Conservation (phyloP, 2,113 vertebrate species). For the Strix aluco region DNA sequence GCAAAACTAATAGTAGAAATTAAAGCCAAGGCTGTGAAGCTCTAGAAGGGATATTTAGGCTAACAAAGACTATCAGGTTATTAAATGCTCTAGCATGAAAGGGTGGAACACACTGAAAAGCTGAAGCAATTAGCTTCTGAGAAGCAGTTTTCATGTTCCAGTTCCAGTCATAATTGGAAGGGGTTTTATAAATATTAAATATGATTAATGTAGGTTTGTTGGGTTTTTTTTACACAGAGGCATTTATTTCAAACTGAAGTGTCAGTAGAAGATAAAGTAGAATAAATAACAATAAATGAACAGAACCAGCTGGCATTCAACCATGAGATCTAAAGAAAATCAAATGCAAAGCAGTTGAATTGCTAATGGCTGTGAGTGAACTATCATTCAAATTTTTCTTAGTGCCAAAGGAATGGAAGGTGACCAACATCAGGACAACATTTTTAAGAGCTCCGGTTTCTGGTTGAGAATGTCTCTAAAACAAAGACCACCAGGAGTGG, state of each 20-base stretch:
- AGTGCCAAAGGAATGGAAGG: background rate
- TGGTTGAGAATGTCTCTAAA: background rate
- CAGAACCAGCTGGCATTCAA: conserved; percentile 31
- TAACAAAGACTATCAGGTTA: background rate
- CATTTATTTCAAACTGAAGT: background rate
- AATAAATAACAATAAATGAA: conserved; percentile 54
- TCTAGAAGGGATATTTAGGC: background rate
- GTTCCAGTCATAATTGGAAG: conserved; percentile 6
- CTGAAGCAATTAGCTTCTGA: background rate
- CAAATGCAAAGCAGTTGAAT: conserved; percentile 24
- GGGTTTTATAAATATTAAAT: conserved; percentile 37
- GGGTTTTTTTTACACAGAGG: background rate
- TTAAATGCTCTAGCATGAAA: conserved; percentile 9
- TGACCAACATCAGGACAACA: background rate
- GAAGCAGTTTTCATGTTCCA: conserved; percentile 26
- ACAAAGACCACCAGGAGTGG: background rate
- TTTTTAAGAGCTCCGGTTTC: background rate
- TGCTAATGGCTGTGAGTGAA: conserved; percentile 10
- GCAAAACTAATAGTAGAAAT: background rate
- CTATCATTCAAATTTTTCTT: background rate
- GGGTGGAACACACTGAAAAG: conserved; percentile 6
- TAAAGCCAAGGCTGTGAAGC: background rate
- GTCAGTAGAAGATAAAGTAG: conserved; percentile 29
- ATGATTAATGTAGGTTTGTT: conserved; percentile 26
- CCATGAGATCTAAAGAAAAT: conserved; percentile 39